Base-by-base conservation (phyloP, 1,140 invertebrate genomes). In the Brachionus rotundiformis region DNA sequence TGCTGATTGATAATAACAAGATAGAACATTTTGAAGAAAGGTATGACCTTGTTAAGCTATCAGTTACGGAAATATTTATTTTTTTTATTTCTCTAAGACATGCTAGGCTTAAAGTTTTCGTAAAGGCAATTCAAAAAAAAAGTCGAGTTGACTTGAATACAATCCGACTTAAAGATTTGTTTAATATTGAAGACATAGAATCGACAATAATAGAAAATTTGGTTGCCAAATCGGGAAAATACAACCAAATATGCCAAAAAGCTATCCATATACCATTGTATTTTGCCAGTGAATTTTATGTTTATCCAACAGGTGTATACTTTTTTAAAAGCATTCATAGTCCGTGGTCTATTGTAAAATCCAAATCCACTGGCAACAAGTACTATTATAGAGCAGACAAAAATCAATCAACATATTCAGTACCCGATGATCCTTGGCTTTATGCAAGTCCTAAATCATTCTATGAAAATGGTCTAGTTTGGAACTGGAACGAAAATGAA, bases 261-360 rank as follows among this genome's bases (percentile, higher is more conserved):
- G 29, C 47, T 16, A 76, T 76, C 44, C 41, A 49, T 16, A 49
- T 76, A 31, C 44, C 73, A 31, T 31, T 77, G 16, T 16, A 77
- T 77, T 77, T 81, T 65, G 33, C 36, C 3, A 65, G 13, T 16
- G 54, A 81, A 81, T 81, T 31, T 65, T 41, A 68, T 39, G 25
- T 68, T 27, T 63, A 81, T 63, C 59, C 76, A 2, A 59, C 76
- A 79, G 76, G 76, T 23, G 47, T 79, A 11, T 54, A 36, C 31
- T 79, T 79, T 19, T 39, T 79, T 25, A 79, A 79, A 29, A 39
- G 33, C n/a, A 59, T 79, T 7, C 44, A 79, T 8, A 31, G 27
- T 13, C 79, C 79, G 4, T 81, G 79, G 79, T 63, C 79, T 44
- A 29, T 81, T n/a, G 33, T 81, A 41, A 63, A 19, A 31, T 59